Conservation (phyloP, 2,888 invertebrate species). For the Pinctada fucata region DNA sequence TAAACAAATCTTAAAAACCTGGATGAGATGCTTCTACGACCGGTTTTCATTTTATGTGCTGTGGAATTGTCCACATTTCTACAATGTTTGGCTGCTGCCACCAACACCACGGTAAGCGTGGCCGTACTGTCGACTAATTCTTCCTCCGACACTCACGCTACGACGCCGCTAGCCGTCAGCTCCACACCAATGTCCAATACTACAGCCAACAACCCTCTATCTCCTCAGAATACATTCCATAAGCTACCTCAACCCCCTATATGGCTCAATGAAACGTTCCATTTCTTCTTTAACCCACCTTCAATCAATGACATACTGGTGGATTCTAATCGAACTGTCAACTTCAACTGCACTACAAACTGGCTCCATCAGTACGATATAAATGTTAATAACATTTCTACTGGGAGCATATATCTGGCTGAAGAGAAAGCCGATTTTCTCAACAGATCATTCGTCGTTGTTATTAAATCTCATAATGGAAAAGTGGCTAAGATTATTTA, state of each 20-base stretch:
- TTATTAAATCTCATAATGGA: conserved; percentile 25
- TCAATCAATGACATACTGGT: conserved; percentile 66
- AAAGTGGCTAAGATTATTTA: conserved; percentile 18
- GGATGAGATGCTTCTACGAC: no score
- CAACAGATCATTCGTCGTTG: conserved; percentile 20
- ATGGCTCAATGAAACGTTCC: conserved; percentile 61
- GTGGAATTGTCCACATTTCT: no score
- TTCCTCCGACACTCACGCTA: no score
- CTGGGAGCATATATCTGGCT: conserved; percentile 10
- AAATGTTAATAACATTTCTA: conserved; percentile 26
- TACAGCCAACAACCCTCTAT: conserved; percentile 19
- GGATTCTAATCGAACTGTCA: conserved; percentile 64
- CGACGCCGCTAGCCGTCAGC: background rate
- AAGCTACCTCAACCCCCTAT: conserved; percentile 30
- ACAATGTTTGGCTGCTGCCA: no score
- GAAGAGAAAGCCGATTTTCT: conserved; percentile 15
- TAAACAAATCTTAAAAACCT: no score
- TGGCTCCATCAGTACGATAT: conserved; percentile 33
- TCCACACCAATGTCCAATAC: conserved; percentile 20
- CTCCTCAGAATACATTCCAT: conserved; percentile 41
- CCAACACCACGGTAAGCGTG: no score
- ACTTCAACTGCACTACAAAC: conserved; percentile 61
- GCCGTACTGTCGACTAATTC: no score
- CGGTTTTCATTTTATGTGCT: no score
- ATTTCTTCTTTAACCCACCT: conserved; percentile 64